These are phyloP conservation scores for Holcopasites calliopsidis DNA, from an alignment of 1,140 invertebrate species.

Conservation along the genomic window DNA sequence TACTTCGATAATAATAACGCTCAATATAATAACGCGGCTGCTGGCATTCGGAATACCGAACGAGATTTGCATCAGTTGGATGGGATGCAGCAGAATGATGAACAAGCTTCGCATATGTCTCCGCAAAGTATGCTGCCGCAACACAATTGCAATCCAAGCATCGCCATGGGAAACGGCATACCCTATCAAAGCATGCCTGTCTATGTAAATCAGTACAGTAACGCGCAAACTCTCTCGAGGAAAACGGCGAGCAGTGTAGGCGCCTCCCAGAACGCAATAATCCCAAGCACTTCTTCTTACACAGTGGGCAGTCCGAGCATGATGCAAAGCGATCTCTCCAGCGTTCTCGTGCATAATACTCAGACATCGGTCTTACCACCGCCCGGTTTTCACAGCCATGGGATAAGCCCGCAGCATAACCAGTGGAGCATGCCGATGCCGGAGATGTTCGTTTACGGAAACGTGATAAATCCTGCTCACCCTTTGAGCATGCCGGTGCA, in stretches of 20 bases:
- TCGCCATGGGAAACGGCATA: slow-evolving; percentile 3
- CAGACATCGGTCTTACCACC: slow-evolving; percentile 21
- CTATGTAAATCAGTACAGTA: slow-evolving; percentile 37
- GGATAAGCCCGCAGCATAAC: slow-evolving; percentile 7
- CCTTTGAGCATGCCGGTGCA: slow-evolving; percentile 39
- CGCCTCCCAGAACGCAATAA: slow-evolving; percentile 5
- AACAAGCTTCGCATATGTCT: slow-evolving; percentile 5
- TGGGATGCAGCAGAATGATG: slow-evolving; percentile 2
- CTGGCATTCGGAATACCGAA: slow-evolving; percentile 3
- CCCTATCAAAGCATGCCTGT: slow-evolving; percentile 18
- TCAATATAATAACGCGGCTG: slow-evolving; percentile 14
- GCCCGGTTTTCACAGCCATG: slow-evolving; percentile 23
- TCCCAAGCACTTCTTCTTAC: slow-evolving; percentile 10
- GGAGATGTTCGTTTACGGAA: slow-evolving; percentile 27
- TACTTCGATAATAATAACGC: slow-evolving; percentile 20
- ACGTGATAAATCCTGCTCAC: slow-evolving; percentile 11
- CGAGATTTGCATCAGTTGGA: slow-evolving; percentile 25
- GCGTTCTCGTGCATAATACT: slow-evolving; percentile 25
- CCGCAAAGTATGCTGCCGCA: neutral
- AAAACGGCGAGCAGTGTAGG: slow-evolving; percentile 13
- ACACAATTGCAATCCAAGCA: neutral
- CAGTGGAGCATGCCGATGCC: slow-evolving; percentile 30
- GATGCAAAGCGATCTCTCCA: slow-evolving; percentile 24
- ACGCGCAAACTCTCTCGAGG: slow-evolving; percentile 8
- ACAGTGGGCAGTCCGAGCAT: slow-evolving; percentile 30